Conservation (phyloP, 2,888 invertebrate genomes). For the Leptopterna dolabrata region DNA sequence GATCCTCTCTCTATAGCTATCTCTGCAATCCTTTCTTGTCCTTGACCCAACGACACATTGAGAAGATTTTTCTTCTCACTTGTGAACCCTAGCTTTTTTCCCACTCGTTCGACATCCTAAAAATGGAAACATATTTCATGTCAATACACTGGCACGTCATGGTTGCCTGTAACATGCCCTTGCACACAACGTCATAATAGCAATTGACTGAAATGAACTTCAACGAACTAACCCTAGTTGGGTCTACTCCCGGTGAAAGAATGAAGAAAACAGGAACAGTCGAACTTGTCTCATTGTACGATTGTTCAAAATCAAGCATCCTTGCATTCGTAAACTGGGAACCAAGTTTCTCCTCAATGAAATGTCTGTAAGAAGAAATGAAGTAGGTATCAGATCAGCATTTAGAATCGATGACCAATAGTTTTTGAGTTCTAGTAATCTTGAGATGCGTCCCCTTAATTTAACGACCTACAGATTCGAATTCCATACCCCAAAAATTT, state of each 20-base stretch:
- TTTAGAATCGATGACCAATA: too few relatives aligned
- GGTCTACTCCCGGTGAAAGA: constrained; percentile 93
- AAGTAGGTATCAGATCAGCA: too few relatives aligned
- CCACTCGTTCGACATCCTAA: constrained; percentile 87
- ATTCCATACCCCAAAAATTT: too few relatives aligned
- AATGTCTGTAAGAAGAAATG: constrained; percentile 70
- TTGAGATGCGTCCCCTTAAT: too few relatives aligned
- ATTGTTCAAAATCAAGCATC: constrained; percentile 83
- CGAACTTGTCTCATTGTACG: constrained; percentile 85
- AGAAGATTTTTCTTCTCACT: constrained; percentile 86
- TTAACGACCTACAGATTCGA: too few relatives aligned
- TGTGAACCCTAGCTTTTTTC: constrained; percentile 82
- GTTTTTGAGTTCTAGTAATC: too few relatives aligned
- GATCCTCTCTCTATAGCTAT: constrained; percentile 84
- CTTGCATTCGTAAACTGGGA: constrained; percentile 83
- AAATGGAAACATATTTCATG: background rate
- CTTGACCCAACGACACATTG: constrained; percentile 93
- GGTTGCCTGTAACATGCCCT: too few relatives aligned
- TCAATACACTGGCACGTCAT: too few relatives aligned
- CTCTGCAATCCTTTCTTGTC: constrained; percentile 93
- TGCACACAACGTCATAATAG: too few relatives aligned
- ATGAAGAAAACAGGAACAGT: constrained; percentile 94
- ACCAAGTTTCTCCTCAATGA: constrained; percentile 91
- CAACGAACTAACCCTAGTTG: constrained; percentile 76
- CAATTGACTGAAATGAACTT: too few relatives aligned